These are phyloP conservation scores for Drosophila tropicalis DNA, from an alignment of 1,140 invertebrate species.

Conservation along the genomic window DNA sequence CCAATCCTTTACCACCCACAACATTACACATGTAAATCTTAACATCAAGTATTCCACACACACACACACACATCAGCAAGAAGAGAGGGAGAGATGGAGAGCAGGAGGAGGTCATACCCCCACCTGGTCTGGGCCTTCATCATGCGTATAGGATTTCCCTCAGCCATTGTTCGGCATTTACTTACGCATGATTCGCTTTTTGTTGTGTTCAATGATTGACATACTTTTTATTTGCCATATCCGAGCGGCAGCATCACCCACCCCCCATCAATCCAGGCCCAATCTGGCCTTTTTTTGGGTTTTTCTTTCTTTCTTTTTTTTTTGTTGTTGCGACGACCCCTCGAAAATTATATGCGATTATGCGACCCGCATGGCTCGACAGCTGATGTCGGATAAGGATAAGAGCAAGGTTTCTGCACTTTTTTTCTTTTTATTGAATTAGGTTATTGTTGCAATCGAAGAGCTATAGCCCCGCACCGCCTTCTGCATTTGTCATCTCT, in stretches of 20 bases:
- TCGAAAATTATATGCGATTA: slow-evolving; percentile 72
- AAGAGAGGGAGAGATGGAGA: not conserved
- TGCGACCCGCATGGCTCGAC: slow-evolving; percentile 58
- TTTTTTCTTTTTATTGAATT: slow-evolving; percentile 68
- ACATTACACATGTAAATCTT: slow-evolving; percentile 56
- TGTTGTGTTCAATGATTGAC: slow-evolving; percentile 68
- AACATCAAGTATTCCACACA: slow-evolving; percentile 63
- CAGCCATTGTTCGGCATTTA: slow-evolving; percentile 50
- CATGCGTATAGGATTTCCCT: slow-evolving; percentile 16
- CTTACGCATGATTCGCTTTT: slow-evolving; percentile 64
- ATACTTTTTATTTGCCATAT: slow-evolving; percentile 75
- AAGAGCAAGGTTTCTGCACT: slow-evolving; percentile 38
- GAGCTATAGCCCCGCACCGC: slow-evolving; percentile 24
- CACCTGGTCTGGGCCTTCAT: slow-evolving; percentile 25
- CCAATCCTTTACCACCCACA: slow-evolving; percentile 7
- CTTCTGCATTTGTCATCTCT: slow-evolving; percentile 63
- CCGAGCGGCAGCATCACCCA: slow-evolving; percentile 11
- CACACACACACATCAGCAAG: slow-evolving; percentile 27
- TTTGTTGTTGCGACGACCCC: slow-evolving; percentile 2
- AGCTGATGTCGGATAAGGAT: slow-evolving; percentile 64
- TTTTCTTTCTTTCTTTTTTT: not conserved
- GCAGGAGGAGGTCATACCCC: not conserved
- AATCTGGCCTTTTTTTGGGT: not conserved
- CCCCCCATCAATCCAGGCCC: not conserved
- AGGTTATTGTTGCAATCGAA: slow-evolving; percentile 68